Evolutionary conservation across 2,797 vertebrate species (phyloP), one percentile per base, ranked within the genome.

Genomic region (Galaxias olidus): DNA sequence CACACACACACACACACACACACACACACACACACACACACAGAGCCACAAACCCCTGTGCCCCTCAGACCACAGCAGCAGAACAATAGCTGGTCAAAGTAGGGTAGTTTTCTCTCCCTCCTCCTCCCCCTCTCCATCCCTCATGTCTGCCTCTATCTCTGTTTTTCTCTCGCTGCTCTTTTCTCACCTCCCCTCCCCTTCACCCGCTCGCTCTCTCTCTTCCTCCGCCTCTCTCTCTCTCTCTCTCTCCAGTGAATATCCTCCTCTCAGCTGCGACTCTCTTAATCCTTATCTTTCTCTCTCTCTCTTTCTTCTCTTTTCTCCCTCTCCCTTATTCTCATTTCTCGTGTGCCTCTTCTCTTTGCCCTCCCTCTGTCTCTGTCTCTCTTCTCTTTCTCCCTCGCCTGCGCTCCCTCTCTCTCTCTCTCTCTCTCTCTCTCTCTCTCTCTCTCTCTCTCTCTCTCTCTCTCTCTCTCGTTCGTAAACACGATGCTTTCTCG

Each of bases 401-500:
- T 59, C 60, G 73, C 42, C 65, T 53, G 63, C 66, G 47, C 62
- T 53, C 59, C 17, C 50, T 71, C 67, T 72, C 60, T 59, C 47
- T 61, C 63, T 61, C 61, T 58, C 53, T 44, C 19, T 19, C 51
- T 68, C 40, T 50, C 42, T 49, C 58, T 62, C 41, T 71, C 73
- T 78, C 69, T 65, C 45, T 57, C 58, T 51, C 19, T 44, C 42
- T 67, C 52, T 49, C 42, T 54, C 45, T 53, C 19, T 14, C 44
- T 52, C 43, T 19, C 59, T 61, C 55, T 54, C 46, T 50, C 30
- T 62, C 63, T 73, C 78, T 82, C 83, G 86, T 82, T 80, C 80
- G 73, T 88, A 91, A 90, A 90, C 85, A 90, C 84, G 81, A 88
- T 80, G 86, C 82, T 88, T 87, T 86, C 87, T 91, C 83, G 71